These are phyloP conservation scores for Oenanthe melanoleuca DNA, from an alignment of 2,113 vertebrate genomes.

Conservation along the genomic window DNA sequence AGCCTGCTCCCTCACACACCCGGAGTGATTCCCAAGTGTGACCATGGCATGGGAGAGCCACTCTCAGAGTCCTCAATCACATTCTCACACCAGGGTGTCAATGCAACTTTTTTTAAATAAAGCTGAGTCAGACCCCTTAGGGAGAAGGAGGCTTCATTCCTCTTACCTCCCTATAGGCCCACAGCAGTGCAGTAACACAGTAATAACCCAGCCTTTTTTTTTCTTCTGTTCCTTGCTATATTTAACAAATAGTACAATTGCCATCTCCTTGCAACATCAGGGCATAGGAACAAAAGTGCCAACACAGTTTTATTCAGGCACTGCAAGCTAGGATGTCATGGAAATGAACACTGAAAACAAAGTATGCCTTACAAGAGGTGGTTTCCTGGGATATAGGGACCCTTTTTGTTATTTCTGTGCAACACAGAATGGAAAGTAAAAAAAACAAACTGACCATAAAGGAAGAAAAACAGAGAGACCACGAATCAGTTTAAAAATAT, in stretches of 20 bases:
- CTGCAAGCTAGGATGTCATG: not conserved
- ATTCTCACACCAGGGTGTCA: not conserved
- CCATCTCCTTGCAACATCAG: not conserved
- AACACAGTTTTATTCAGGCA: not conserved
- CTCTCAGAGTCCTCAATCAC: not conserved
- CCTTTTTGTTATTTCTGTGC: not conserved
- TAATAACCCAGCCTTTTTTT: not conserved
- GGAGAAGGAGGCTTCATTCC: not conserved
- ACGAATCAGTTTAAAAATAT: not conserved
- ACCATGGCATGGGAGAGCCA: not conserved
- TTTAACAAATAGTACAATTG: not conserved
- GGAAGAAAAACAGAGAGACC: conserved; percentile 8
- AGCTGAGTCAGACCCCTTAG: not conserved
- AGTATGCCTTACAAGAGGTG: not conserved
- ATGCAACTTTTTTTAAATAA: not conserved
- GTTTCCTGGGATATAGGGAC: not conserved
- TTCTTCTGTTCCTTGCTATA: not conserved
- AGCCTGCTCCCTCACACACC: not conserved
- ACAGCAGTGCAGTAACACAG: not conserved
- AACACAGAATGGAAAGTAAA: not conserved
- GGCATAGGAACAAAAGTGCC: not conserved
- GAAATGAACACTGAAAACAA: not conserved
- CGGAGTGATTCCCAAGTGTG: not conserved
- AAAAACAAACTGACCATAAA: not conserved
- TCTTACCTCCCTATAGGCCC: not conserved